Evolutionary conservation across 2,797 vertebrate genomes (phyloP).

Genomic region (Amniataba percoides): DNA sequence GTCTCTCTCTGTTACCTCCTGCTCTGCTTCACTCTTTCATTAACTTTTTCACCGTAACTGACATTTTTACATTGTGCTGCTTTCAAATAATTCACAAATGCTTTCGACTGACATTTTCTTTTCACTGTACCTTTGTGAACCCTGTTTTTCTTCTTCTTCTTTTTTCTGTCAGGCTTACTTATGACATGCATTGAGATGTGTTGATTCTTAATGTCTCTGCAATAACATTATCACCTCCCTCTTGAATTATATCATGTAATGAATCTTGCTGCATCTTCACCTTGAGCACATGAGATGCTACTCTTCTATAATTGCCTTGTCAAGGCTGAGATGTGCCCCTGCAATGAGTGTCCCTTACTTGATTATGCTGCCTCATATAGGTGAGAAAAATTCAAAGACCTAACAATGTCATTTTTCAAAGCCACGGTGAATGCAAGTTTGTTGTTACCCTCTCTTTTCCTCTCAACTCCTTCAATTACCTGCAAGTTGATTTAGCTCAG

Average conservation of each 20-base stretch:
- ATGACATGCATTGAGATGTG: constrained; percentile 14
- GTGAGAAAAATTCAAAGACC: not conserved
- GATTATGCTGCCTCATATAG: constrained; percentile 36
- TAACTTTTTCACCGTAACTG: constrained; percentile 52
- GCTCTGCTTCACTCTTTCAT: constrained; percentile 59
- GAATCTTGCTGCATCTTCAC: constrained; percentile 31
- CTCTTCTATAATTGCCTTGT: constrained; percentile 54
- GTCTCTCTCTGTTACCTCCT: constrained; percentile 57
- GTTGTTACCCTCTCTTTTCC: constrained; percentile 29
- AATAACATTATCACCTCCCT: not conserved
- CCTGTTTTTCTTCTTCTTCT: not conserved
- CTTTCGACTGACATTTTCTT: constrained; percentile 48
- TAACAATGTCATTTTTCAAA: constrained; percentile 29
- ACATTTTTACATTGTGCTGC: constrained; percentile 51
- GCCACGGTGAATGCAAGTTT: constrained; percentile 23
- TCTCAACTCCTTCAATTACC: constrained; percentile 47
- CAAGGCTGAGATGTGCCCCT: constrained; percentile 30
- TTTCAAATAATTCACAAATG: constrained; percentile 45
- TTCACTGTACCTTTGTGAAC: constrained; percentile 7
- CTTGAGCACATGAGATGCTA: constrained; percentile 32
- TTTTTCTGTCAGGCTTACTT: constrained; percentile 1
- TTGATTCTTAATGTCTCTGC: constrained; percentile 9
- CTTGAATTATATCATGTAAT: constrained; percentile 13
- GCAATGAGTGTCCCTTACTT: constrained; percentile 34
- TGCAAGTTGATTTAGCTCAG: constrained; percentile 37